Base-by-base conservation (phyloP, 2,888 invertebrate genomes). In the Tachystola acroxantha region DNA sequence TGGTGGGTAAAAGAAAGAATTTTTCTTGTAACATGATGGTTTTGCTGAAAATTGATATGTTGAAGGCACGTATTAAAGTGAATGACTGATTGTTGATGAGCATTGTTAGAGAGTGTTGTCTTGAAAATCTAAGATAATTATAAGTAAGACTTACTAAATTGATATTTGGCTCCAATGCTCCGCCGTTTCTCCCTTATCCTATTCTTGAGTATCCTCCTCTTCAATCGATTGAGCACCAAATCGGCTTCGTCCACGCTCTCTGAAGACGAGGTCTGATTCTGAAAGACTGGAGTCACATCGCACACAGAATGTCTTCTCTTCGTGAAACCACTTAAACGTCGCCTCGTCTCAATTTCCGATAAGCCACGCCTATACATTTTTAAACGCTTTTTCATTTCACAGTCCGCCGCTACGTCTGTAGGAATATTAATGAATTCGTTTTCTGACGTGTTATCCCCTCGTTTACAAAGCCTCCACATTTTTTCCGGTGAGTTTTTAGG, bases 181-280 rank as follows among this genome's bases (percentile, higher is more conserved):
- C 76, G 76, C 46, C 78, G 74, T 62, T 78, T 81, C 62, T 86
- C 85, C 57, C 85, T 71, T 32, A 76, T 68, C 66, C 80, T 86
- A 64, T 87, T 88, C 61, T 74, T 84, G 43, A 84, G 73, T 65
- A 88, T 88, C 54, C 88, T 76, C 57, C 88, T 76, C 66, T 81
- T 80, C 49, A 88, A 63, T 30, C 88, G 75, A 66, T 71, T 80
- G 46, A 88, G 78, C 56, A 88, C 77, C 40, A 81, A 62, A 64
- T 88, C 88, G 37, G 87, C 88, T 58, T 88, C 88, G 50, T 88
- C 88, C 38, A 87, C 71, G 63, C 88, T 88, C 58, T 88, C 88
- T 16, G 88, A 88, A 27, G 88, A 88, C 42, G 87, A 86, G 59
- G 79, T 77, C 51, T 67, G 66, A 48, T 50, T 57, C 16, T n/a